These are phyloP conservation scores for Butorides virescens DNA, from an alignment of 2,113 vertebrate species.

Conservation along the genomic window DNA sequence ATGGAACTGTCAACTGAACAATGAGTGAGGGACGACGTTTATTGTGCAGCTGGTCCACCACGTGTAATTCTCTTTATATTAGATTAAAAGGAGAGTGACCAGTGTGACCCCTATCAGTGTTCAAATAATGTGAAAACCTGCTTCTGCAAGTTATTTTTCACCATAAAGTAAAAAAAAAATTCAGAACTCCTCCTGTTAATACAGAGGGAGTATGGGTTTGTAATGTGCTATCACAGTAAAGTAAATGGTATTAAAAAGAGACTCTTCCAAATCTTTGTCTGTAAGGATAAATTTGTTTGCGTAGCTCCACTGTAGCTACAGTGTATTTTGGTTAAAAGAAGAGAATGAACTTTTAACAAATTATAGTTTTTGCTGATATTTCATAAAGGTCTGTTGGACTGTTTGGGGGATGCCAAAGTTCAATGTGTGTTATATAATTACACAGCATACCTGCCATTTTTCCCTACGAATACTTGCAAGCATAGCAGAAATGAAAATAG, in stretches of 20 bases:
- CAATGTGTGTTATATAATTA: background rate
- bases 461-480: background rate
- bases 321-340: background rate
- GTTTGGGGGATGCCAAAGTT: background rate
- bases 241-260: background rate
- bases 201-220: background rate
- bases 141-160: background rate
- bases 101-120: background rate
- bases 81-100: slow-evolving; percentile 4
- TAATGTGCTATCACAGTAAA: background rate
- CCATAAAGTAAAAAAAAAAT: background rate
- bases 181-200: background rate
- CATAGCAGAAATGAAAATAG: background rate
- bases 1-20: background rate
- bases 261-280: background rate
- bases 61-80: background rate
- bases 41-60: background rate
- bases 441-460: background rate
- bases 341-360: background rate
- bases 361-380: background rate
- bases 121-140: background rate
- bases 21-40: background rate
- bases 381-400: background rate
- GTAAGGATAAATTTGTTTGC: background rate
- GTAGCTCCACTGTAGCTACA: background rate